phyloP scores from a whole-genome alignment of 2,797 vertebrate genomes.

The Melopsittacus undulatus region DNA sequence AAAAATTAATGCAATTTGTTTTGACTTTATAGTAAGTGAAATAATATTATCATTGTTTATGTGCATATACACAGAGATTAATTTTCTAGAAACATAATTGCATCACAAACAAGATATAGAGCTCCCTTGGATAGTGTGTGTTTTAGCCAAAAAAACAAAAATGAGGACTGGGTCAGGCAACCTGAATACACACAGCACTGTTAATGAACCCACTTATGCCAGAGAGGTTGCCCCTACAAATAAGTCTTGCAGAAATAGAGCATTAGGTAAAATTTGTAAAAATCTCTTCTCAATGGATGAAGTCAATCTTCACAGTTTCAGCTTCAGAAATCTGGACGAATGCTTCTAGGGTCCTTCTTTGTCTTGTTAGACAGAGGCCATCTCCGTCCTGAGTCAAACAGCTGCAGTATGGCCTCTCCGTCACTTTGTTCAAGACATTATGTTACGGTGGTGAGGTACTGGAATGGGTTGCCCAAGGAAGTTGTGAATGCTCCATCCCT shows the following conservation, averaged over 20 bases:
- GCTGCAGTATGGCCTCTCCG: background rate
- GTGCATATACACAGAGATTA: background rate
- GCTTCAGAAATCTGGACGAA: background rate
- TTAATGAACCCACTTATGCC: background rate
- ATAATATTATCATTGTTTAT: background rate
- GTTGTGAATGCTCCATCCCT: too few species aligned
- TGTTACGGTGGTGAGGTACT: too few species aligned
- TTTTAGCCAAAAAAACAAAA: background rate
- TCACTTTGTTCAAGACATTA: background rate
- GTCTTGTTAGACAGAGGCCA: background rate
- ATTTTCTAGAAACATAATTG: background rate
- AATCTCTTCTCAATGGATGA: background rate
- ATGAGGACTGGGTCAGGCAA: background rate
- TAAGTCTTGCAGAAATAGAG: background rate
- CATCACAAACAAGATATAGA: background rate
- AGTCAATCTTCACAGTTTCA: background rate
- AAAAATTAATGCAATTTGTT: constrained; percentile 19
- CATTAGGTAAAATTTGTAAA: background rate
- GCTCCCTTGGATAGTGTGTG: background rate
- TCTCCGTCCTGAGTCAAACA: background rate
- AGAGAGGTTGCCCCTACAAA: background rate
- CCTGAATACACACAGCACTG: background rate
- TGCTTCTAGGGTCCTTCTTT: background rate
- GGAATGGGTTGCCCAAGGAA: too few species aligned
- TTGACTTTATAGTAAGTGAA: background rate